These are phyloP conservation scores for Cryptotis parvus DNA, from an alignment of 2,113 vertebrate species.

Conservation along the genomic window DNA sequence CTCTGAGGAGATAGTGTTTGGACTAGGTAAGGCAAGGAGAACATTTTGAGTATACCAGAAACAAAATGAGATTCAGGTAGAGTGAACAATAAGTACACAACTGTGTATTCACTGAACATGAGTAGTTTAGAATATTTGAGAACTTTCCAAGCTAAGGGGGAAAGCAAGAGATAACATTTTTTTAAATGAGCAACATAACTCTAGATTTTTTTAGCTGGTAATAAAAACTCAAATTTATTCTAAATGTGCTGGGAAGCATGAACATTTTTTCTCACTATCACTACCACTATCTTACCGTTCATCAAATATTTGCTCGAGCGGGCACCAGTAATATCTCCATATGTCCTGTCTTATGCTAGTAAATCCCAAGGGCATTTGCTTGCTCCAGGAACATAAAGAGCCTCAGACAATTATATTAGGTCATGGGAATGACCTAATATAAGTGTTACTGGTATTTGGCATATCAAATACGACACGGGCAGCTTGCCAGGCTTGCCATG, in stretches of 20 bases:
- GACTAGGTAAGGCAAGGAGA: neutral
- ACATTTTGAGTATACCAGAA: neutral
- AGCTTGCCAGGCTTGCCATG: too few relatives aligned
- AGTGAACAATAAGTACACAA: neutral
- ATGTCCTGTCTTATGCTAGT: too few relatives aligned
- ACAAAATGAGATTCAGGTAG: neutral
- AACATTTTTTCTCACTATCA: too few relatives aligned
- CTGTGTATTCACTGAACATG: neutral
- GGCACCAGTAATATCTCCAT: too few relatives aligned
- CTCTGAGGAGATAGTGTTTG: neutral
- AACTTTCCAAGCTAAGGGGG: neutral
- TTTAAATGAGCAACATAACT: neutral
- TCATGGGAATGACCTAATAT: too few relatives aligned
- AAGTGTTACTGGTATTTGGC: too few relatives aligned
- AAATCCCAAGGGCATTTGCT: too few relatives aligned
- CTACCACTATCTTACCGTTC: too few relatives aligned
- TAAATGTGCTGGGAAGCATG: slow-evolving; percentile 4
- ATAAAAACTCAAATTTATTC: neutral
- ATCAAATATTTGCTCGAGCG: too few relatives aligned
- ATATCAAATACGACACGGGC: too few relatives aligned
- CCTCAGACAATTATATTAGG: too few relatives aligned
- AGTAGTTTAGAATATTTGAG: neutral
- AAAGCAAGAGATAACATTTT: neutral
- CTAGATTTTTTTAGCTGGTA: neutral
- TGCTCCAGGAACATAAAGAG: too few relatives aligned